Evolutionary conservation across 1,140 invertebrate species (phyloP).

Genomic region (Calephelis virginiensis): DNA sequence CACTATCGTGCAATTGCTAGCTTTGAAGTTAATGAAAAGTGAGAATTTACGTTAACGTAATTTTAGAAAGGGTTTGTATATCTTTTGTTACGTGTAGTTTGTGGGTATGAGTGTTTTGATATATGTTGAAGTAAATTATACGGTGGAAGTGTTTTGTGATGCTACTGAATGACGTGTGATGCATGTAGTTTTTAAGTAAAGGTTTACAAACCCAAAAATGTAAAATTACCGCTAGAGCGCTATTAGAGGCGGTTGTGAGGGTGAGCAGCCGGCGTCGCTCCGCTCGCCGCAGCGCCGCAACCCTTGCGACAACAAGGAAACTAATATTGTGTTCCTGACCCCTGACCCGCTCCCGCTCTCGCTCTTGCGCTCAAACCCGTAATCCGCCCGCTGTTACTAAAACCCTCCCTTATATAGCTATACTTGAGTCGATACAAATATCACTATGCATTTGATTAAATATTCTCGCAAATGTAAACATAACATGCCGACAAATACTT

Average conservation of each 20-base stretch:
- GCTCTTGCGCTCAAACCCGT: conserved; percentile 61
- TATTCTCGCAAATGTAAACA: too few relatives aligned
- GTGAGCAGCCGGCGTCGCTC: conserved; percentile 68
- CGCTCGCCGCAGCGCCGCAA: conserved; percentile 71
- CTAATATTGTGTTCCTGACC: conserved; percentile 78
- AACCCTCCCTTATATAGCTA: conserved; percentile 23
- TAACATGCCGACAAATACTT: too few relatives aligned
- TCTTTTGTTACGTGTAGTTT: conserved; percentile 57
- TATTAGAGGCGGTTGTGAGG: conserved; percentile 71
- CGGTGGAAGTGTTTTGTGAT: conserved; percentile 17
- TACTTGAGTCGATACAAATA: not conserved
- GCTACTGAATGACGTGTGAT: conserved; percentile 30
- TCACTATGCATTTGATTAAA: not conserved
- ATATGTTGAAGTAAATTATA: not conserved
- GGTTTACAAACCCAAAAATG: conserved; percentile 76
- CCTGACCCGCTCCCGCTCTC: conserved; percentile 50
- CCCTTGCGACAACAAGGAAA: conserved; percentile 80
- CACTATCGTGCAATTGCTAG: conserved; percentile 66
- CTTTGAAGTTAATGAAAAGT: conserved; percentile 64
- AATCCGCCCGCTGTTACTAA: conserved; percentile 35
- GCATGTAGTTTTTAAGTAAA: conserved; percentile 75
- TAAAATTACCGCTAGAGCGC: conserved; percentile 76
- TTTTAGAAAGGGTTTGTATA: conserved; percentile 76
- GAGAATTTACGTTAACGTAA: conserved; percentile 53
- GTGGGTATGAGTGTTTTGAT: conserved; percentile 21